phyloP scores from a whole-genome alignment of 2,888 invertebrate genomes.

The Operophtera brumata region DNA sequence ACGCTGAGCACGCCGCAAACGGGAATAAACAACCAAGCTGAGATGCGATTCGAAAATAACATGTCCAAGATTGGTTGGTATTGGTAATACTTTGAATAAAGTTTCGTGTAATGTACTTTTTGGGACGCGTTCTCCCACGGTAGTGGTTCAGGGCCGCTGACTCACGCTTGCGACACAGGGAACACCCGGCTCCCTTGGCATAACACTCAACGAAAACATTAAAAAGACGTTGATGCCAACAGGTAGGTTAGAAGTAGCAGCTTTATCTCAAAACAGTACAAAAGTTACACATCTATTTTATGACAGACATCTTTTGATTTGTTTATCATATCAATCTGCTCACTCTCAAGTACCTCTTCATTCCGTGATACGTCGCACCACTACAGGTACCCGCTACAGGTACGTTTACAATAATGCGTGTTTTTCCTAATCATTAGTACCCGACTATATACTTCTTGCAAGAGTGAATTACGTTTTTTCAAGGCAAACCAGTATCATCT shows the following conservation, averaged over 20 bases:
- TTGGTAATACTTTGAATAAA: slow-evolving; percentile 34
- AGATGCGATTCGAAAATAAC: too few relatives aligned
- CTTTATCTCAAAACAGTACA: slow-evolving; percentile 30
- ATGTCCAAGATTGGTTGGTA: too few relatives aligned
- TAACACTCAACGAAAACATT: slow-evolving; percentile 47
- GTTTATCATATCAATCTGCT: slow-evolving; percentile 27
- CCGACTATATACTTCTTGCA: background rate
- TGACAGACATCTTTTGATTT: slow-evolving; percentile 23
- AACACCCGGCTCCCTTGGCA: slow-evolving; percentile 70
- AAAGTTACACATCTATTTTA: slow-evolving; percentile 29
- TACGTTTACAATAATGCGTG: background rate
- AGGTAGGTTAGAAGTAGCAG: slow-evolving; percentile 27
- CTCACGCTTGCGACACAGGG: slow-evolving; percentile 63
- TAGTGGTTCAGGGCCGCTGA: slow-evolving; percentile 68
- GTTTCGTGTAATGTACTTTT: slow-evolving; percentile 43
- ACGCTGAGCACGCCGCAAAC: too few relatives aligned
- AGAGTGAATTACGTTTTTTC: slow-evolving; percentile 5
- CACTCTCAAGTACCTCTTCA: slow-evolving; percentile 10
- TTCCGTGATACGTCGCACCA: background rate
- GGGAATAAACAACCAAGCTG: too few relatives aligned
- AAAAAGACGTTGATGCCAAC: slow-evolving; percentile 42
- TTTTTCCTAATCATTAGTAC: slow-evolving; percentile 4
- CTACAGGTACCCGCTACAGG: too few relatives aligned
- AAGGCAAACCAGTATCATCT: slow-evolving; percentile 15
- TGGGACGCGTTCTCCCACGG: slow-evolving; percentile 52